Evolutionary conservation across 2,888 invertebrate species (phyloP), one percentile per base, ranked within the genome.

Genomic region (Pheosia tremula): DNA sequence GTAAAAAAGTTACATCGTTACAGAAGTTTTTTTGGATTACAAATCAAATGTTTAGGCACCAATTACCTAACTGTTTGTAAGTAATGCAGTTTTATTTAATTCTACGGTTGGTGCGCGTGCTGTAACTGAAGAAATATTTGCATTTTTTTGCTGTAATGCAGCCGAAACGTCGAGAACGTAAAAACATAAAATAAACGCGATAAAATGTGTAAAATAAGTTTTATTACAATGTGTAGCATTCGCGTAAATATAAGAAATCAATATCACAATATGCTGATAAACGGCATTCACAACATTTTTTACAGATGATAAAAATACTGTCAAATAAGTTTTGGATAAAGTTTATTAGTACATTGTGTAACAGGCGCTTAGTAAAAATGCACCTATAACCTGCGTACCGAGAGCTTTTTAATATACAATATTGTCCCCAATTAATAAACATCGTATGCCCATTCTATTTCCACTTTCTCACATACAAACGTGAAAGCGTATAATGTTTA

Each of bases 401-500:
- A 50, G 24, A 13, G 50, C 50, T 4, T 50, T 24, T 50, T 24
- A 50, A 13, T 50, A 50, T 24, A n/a, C 6, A 13, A 50, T 50
- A 6, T 6, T 50, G 11, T 50, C 11, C 13, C 50, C n/a, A 3
- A 56, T 56, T 56, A 56, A n/a, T 11, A 41, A 56, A 56, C 5
- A 41, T 39, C 24, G 39, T 41, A 39, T 7, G 41, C 56, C 41
- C 41, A 39, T 41, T 56, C 56, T 41, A 13, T 56, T 41, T 56
- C 13, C 24, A 41, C 41, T 11, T 53, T 53, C 53, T 13, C 41
- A 24, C 24, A 56, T 56, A 41, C n/a, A 56, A 41, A 41, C 41
- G 60, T 69, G 66, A 71, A 66, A 72, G 69, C 63, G 24, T 10
- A 58, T n/a, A 61, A 57, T 45, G 47, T 53, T 41, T 56, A 56